Percentiles rank a stretch among this genome's conserved stretches.
These are phyloP conservation scores for Syngnathus acus DNA, from an alignment of 2,797 vertebrate species.

Conservation along the genomic window DNA sequence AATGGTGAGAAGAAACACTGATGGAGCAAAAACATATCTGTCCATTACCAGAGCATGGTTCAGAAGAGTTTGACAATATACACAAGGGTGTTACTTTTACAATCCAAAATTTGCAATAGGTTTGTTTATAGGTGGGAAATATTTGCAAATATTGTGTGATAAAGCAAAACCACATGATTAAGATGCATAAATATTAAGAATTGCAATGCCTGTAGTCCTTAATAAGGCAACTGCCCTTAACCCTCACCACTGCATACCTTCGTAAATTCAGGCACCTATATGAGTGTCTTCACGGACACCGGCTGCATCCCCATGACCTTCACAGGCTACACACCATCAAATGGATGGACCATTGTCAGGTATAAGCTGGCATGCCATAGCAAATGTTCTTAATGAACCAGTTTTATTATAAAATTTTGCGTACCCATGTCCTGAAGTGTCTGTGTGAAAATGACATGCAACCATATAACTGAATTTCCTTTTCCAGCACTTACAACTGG, in stretches of 20 bases:
- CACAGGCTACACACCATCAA: slow-evolving; percentile 3
- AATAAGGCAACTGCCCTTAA: not conserved
- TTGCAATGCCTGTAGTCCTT: not conserved
- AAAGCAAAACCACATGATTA: no score
- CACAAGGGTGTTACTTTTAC: not conserved
- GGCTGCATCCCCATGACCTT: slow-evolving; percentile 47
- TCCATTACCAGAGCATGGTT: not conserved
- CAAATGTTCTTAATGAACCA: not conserved
- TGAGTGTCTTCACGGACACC: slow-evolving; percentile 28
- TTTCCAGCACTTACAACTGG: slow-evolving; percentile 52
- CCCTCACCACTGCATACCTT: not conserved
- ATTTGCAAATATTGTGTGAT: not conserved
- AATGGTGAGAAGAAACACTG: slow-evolving; percentile 21
- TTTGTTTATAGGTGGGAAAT: not conserved
- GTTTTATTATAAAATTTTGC: no score
- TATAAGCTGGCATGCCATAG: slow-evolving; percentile 11
- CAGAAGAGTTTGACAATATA: not conserved
- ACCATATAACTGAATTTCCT: not conserved
- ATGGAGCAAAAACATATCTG: not conserved
- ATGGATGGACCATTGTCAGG: slow-evolving; percentile 42
- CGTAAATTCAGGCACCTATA: slow-evolving; percentile 17
- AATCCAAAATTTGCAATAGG: not conserved
- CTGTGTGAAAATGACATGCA: not conserved
- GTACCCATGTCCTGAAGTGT: no score
- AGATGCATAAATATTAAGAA: no score